Evolutionary conservation across 2,113 vertebrate species (phyloP).

Genomic region (Oxygymnocypris stewartii): DNA sequence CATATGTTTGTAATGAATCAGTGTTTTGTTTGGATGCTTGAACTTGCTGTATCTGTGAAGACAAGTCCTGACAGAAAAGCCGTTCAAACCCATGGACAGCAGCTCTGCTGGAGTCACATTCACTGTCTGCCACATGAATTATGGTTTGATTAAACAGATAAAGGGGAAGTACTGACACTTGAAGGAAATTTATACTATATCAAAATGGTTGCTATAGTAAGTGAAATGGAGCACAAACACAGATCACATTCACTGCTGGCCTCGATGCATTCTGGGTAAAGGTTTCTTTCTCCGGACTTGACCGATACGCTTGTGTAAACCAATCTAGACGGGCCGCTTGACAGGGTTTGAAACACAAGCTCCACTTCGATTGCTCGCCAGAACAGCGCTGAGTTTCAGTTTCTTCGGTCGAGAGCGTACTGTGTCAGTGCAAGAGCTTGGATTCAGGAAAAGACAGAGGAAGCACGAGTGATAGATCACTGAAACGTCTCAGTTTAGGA

Average conservation of each 20-base stretch:
- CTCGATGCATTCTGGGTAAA: neutral
- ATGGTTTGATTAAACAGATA: neutral
- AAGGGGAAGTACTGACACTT: neutral
- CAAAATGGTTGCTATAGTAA: neutral
- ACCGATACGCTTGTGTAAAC: neutral
- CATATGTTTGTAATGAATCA: neutral
- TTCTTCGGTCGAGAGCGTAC: neutral
- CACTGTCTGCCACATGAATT: neutral
- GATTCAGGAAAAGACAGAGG: neutral
- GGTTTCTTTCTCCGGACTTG: neutral
- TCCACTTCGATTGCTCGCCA: neutral
- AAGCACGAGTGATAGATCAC: neutral
- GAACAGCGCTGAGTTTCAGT: neutral
- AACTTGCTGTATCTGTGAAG: neutral
- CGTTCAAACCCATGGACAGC: neutral
- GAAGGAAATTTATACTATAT: neutral
- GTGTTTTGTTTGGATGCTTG: neutral
- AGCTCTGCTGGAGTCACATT: neutral
- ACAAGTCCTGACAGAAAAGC: neutral
- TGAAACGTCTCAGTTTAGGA: neutral
- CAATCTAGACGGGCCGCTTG: neutral
- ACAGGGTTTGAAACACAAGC: constrained; percentile 10
- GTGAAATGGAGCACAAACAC: neutral
- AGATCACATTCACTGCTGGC: neutral
- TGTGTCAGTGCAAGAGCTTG: neutral